Conservation (phyloP, 2,797 vertebrate genomes). For the Eutrigla gurnardus region DNA sequence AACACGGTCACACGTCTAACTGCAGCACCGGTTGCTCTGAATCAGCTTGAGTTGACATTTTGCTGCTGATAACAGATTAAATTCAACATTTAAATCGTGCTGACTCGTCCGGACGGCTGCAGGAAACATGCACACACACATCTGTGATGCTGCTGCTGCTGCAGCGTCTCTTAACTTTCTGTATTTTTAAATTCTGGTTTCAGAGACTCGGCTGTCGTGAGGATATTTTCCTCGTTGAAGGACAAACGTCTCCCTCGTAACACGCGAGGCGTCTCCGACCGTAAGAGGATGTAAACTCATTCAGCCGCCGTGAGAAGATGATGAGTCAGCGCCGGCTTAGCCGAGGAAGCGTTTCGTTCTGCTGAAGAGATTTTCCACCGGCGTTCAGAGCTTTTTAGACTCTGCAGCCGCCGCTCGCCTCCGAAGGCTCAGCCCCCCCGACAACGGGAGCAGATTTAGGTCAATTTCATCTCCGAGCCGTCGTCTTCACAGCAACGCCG, state of each 20-base stretch:
- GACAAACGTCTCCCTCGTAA: slow-evolving; percentile 14
- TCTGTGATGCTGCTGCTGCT: too few relatives aligned
- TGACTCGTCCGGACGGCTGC: too few relatives aligned
- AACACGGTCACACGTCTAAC: too few relatives aligned
- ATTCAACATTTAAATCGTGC: too few relatives aligned
- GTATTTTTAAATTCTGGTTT: background rate
- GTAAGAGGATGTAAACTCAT: slow-evolving; percentile 60
- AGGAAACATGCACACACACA: too few relatives aligned
- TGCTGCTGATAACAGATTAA: too few relatives aligned
- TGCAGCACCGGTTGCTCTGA: too few relatives aligned
- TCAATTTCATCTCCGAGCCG: slow-evolving; percentile 29
- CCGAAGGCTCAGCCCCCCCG: slow-evolving; percentile 25
- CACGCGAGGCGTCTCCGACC: slow-evolving; percentile 45
- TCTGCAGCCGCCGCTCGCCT: slow-evolving; percentile 20
- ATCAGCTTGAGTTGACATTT: too few relatives aligned
- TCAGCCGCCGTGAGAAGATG: slow-evolving; percentile 26
- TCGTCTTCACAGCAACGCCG: slow-evolving; percentile 13
- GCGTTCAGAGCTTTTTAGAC: slow-evolving; percentile 42
- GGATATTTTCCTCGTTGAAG: background rate
- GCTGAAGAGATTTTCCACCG: slow-evolving; percentile 62
- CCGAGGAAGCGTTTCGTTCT: slow-evolving; percentile 49
- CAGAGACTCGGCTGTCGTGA: background rate
- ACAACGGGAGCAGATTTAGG: slow-evolving; percentile 50
- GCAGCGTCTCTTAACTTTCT: too few relatives aligned
- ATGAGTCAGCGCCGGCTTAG: slow-evolving; percentile 70